Percentiles rank a stretch among this genome's conserved stretches.
These are phyloP conservation scores for Zosterops japonicus DNA, from an alignment of 2,113 vertebrate species.

Conservation along the genomic window DNA sequence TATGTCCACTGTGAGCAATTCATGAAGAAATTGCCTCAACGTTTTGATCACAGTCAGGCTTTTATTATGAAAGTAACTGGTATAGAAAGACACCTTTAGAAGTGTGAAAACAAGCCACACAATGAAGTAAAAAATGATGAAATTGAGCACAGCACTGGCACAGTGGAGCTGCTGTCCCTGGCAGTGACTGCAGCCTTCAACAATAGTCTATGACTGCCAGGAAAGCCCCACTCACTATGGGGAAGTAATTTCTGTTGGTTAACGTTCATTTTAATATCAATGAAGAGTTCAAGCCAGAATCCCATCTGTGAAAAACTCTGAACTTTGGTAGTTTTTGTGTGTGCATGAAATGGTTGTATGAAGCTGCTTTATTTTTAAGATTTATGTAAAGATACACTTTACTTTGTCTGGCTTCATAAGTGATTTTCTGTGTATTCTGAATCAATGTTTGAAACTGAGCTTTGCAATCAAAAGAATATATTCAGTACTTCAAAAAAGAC, in stretches of 20 bases:
- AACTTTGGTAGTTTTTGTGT: background rate
- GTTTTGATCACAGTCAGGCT: slow-evolving; percentile 42
- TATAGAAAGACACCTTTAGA: slow-evolving; percentile 38
- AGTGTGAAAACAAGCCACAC: slow-evolving; percentile 48
- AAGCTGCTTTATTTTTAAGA: background rate
- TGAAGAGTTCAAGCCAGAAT: background rate
- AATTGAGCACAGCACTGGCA: slow-evolving; percentile 9
- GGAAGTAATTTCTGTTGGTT: slow-evolving; percentile 14
- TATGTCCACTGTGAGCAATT: slow-evolving; percentile 47
- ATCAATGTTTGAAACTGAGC: background rate
- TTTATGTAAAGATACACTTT: background rate
- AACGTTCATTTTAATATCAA: background rate
- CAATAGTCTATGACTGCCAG: background rate
- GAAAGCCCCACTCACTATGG: background rate
- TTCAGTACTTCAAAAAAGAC: background rate
- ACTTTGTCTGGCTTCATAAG: background rate
- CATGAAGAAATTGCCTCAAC: slow-evolving; percentile 35
- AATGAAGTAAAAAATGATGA: slow-evolving; percentile 42
- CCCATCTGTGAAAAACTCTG: background rate
- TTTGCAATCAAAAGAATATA: background rate
- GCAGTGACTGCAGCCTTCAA: background rate
- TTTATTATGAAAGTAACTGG: slow-evolving; percentile 48
- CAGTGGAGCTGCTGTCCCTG: slow-evolving; percentile 5
- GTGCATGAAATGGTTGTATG: background rate
- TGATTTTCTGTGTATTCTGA: background rate